These are phyloP conservation scores for Neocrepidodera transversa DNA, from an alignment of 2,888 invertebrate genomes.

Conservation along the genomic window DNA sequence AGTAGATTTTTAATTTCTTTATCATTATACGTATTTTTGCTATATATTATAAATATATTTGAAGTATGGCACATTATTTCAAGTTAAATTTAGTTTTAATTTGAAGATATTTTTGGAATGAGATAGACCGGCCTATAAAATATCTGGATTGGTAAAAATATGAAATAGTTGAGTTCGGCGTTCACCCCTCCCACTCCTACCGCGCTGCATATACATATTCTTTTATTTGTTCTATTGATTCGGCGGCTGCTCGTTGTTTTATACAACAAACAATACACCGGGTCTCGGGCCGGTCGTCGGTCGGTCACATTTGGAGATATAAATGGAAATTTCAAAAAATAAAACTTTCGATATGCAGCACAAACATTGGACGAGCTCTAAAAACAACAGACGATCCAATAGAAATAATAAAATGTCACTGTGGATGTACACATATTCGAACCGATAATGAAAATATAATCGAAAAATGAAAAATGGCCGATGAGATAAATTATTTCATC, in stretches of 20 bases:
- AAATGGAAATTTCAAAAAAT: conserved; percentile 27
- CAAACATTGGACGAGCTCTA: conserved; percentile 17
- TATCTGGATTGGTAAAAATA: conserved; percentile 7
- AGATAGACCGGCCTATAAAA: neutral
- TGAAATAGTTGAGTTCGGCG: conserved; percentile 13
- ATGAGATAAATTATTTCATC: neutral
- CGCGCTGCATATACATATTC: conserved; percentile 16
- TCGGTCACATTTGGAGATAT: conserved; percentile 23
- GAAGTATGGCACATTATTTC: too few species aligned
- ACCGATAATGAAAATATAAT: conserved; percentile 27
- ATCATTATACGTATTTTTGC: too few species aligned
- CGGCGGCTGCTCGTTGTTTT: conserved; percentile 17
- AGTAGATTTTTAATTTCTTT: too few species aligned
- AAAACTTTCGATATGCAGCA: conserved; percentile 26
- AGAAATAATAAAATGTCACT: conserved; percentile 29
- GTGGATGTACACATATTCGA: conserved; percentile 21
- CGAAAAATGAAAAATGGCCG: conserved; percentile 14
- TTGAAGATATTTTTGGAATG: too few species aligned
- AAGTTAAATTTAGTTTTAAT: too few species aligned
- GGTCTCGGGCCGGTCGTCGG: conserved; percentile 3
- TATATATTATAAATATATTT: too few species aligned
- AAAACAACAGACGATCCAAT: conserved; percentile 25
- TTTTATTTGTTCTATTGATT: conserved; percentile 29
- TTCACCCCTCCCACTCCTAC: conserved; percentile 11
- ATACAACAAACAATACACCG: conserved; percentile 18